These are phyloP conservation scores for Drosophila putrida DNA, from an alignment of 2,888 invertebrate species.

Conservation along the genomic window DNA sequence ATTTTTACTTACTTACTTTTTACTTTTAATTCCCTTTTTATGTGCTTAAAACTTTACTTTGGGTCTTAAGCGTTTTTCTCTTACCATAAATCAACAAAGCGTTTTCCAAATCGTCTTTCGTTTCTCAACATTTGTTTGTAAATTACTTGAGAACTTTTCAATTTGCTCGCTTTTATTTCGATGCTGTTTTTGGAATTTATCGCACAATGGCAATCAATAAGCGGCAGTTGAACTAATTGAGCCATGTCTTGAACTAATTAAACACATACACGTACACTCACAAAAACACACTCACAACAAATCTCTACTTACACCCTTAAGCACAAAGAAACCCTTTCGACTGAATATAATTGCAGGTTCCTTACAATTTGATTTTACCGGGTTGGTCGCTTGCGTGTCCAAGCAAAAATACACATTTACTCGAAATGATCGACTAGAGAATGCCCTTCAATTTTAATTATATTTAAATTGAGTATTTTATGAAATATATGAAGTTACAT, in stretches of 20 bases:
- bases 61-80: slow-evolving; percentile 8
- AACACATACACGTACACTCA: slow-evolving; percentile 39
- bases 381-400: slow-evolving; percentile 44
- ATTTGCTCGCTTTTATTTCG: slow-evolving; percentile 31
- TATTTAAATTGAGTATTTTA: not conserved
- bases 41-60: slow-evolving; percentile 6
- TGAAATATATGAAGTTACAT: too few species aligned
- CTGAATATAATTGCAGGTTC: slow-evolving; percentile 57
- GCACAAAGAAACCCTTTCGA: slow-evolving; percentile 20
- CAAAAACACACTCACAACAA: slow-evolving; percentile 20
- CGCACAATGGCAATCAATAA: slow-evolving; percentile 68
- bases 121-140: slow-evolving; percentile 38
- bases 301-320: not conserved
- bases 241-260: slow-evolving; percentile 76
- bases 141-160: slow-evolving; percentile 63
- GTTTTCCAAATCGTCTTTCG: slow-evolving; percentile 28
- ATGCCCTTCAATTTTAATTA: slow-evolving; percentile 10
- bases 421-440: not conserved
- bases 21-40: slow-evolving; percentile 2
- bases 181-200: slow-evolving; percentile 59
- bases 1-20: slow-evolving; percentile 6
- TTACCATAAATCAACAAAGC: slow-evolving; percentile 8
- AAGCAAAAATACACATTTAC: not conserved
- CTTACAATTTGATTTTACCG: slow-evolving; percentile 55
- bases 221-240: slow-evolving; percentile 68